These are phyloP conservation scores for Megalops atlanticus DNA, from an alignment of 2,113 vertebrate genomes.

Conservation along the genomic window DNA sequence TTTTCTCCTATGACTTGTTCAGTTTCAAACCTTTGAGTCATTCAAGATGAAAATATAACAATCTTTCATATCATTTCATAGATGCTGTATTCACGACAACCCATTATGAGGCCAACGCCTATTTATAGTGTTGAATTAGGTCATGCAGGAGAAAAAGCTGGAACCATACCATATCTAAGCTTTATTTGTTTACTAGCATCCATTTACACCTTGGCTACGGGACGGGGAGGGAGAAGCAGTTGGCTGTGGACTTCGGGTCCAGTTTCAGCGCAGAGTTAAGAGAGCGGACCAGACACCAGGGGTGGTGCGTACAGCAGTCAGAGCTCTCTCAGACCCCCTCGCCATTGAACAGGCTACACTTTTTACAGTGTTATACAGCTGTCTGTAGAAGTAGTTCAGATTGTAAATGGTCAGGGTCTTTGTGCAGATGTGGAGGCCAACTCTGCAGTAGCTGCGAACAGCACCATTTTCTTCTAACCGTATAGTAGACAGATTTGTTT, in stretches of 20 bases:
- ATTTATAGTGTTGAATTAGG: not conserved
- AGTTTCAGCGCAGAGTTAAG: not conserved
- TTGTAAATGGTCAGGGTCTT: not conserved
- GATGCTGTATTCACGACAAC: no score
- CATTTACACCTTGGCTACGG: not conserved
- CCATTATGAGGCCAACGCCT: no score
- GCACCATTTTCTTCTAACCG: no score
- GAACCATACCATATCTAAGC: not conserved
- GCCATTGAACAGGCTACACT: not conserved
- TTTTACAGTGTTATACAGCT: no score
- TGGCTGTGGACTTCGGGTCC: not conserved
- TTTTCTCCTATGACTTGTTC: no score
- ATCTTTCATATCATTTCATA: no score
- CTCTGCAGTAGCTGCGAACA: not conserved
- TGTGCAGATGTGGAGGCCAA: not conserved
- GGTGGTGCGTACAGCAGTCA: not conserved
- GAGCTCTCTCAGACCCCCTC: not conserved
- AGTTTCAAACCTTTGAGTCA: no score
- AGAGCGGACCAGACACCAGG: not conserved
- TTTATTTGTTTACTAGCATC: not conserved
- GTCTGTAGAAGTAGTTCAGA: not conserved
- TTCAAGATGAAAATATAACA: no score
- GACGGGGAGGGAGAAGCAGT: not conserved
- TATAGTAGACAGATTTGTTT: no score
- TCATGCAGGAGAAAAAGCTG: not conserved